Evolutionary conservation across 2,113 vertebrate species (phyloP).

Genomic region (Pelecanus crispus): DNA sequence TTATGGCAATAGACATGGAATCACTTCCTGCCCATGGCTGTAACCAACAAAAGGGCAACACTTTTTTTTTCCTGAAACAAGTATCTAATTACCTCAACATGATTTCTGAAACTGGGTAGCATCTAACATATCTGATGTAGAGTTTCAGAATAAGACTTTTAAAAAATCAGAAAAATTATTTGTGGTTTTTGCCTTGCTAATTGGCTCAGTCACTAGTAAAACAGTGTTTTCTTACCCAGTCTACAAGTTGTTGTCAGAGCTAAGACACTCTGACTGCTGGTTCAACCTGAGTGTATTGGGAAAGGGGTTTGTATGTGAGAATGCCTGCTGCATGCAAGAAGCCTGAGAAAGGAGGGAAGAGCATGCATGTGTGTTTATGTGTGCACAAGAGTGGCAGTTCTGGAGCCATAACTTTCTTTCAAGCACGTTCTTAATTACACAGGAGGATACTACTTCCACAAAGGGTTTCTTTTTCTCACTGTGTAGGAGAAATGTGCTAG

Average conservation of each 20-base stretch:
- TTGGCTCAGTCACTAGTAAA: background rate
- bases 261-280: background rate
- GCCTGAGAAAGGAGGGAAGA: background rate
- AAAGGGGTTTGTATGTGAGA: background rate
- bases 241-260: background rate
- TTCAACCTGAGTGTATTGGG: background rate
- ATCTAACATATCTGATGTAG: background rate
- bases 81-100: background rate
- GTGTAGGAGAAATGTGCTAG: background rate
- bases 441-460: background rate
- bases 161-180: background rate
- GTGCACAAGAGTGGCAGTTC: background rate
- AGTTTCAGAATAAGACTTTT: background rate
- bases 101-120: background rate
- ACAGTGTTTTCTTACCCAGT: background rate
- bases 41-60: background rate
- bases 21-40: background rate
- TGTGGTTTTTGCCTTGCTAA: background rate
- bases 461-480: background rate
- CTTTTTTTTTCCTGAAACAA: background rate
- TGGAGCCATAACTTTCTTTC: background rate
- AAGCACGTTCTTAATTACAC: background rate
- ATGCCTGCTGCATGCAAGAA: background rate
- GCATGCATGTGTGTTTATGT: rapidly evolving
- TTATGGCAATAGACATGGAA: background rate